Conservation (phyloP, 2,113 vertebrate species). For the Ameiurus melas region DNA sequence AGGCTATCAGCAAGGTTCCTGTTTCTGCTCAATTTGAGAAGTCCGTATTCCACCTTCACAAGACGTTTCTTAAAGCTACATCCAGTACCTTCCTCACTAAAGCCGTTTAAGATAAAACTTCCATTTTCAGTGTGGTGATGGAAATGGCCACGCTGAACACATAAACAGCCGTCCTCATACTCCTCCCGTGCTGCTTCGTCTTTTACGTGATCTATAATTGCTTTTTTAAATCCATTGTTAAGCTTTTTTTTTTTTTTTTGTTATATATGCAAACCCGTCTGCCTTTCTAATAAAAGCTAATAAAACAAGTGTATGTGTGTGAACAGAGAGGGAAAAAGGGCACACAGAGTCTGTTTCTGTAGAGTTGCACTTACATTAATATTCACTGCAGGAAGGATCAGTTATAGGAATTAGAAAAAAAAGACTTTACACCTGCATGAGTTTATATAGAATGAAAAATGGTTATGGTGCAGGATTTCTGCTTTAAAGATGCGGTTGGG, state of each 20-base stretch:
- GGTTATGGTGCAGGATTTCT: not conserved
- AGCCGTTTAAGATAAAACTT: conserved; percentile 31
- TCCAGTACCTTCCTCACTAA: not conserved
- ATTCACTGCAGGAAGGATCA: conserved; percentile 43
- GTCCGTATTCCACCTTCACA: not conserved
- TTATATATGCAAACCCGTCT: conserved; percentile 79
- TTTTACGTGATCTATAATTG: conserved; percentile 95
- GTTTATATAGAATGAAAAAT: not conserved
- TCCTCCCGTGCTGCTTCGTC: conserved; percentile 72
- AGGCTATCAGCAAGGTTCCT: not conserved
- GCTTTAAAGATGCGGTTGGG: not conserved
- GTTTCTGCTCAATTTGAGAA: not conserved
- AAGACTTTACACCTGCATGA: not conserved
- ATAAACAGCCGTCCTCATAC: conserved; percentile 51
- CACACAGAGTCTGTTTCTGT: not conserved
- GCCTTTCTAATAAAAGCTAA: conserved; percentile 75
- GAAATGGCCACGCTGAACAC: not conserved
- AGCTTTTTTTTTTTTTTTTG: conserved; percentile 75
- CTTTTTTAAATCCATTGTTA: conserved; percentile 79
- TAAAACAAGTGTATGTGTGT: conserved; percentile 77
- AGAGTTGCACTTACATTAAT: conserved; percentile 19
- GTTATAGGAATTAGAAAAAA: not conserved
- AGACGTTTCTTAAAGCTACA: conserved; percentile 13
- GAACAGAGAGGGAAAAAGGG: conserved; percentile 6
- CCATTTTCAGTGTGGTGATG: conserved; percentile 23